Evolutionary conservation across 2,797 vertebrate species (phyloP).

Genomic region (Oreochromis grahami): DNA sequence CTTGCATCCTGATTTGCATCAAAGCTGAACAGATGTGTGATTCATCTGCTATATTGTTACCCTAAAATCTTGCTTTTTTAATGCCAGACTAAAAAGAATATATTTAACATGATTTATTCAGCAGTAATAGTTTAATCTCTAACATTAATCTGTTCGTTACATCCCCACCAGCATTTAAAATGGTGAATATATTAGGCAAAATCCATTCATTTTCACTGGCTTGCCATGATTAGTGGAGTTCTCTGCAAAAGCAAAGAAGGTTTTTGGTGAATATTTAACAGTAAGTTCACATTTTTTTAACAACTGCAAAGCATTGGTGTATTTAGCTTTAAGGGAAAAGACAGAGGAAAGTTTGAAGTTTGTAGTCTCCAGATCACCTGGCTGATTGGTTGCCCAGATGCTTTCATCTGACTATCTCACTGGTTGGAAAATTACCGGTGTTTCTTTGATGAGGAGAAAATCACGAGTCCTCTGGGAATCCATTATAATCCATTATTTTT

Average conservation of each 20-base stretch:
- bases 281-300: not conserved
- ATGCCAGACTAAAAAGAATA: not conserved
- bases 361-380: not conserved
- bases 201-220: not conserved
- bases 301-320: not conserved
- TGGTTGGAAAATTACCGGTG: not conserved
- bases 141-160: not conserved
- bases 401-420: not conserved
- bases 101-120: not conserved
- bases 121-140: not conserved
- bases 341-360: not conserved
- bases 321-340: not conserved
- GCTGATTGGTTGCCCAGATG: not conserved
- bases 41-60: not conserved
- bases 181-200: not conserved
- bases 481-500: not conserved
- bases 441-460: not conserved
- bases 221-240: not conserved
- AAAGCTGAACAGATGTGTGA: not conserved
- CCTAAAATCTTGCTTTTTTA: not conserved
- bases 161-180: not conserved
- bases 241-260: not conserved
- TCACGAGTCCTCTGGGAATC: not conserved
- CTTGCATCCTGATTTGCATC: not conserved
- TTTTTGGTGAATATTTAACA: not conserved